Evolutionary conservation across 2,888 invertebrate species (phyloP).

Genomic region (Emesis russula): DNA sequence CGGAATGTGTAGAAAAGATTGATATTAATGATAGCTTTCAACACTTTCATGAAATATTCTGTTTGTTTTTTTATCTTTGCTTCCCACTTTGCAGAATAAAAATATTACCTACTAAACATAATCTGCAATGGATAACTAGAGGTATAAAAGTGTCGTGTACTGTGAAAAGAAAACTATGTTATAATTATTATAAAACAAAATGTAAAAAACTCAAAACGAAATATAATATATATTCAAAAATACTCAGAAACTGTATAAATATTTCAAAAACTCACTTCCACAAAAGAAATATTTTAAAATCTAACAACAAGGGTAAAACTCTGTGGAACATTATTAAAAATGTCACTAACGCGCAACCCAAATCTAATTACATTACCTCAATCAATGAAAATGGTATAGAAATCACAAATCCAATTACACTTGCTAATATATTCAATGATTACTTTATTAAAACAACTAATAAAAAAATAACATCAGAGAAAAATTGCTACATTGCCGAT

Average conservation of each 20-base stretch:
- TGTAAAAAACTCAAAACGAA: background rate
- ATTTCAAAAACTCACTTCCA: background rate
- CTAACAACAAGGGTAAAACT: background rate
- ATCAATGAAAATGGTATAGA: background rate
- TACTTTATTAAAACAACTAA: background rate
- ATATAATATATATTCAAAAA: background rate
- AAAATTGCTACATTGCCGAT: background rate
- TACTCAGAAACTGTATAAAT: background rate
- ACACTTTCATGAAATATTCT: no score
- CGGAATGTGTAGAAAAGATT: background rate
- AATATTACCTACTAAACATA: no score
- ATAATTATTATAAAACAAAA: background rate
- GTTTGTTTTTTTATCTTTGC: no score
- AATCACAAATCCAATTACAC: background rate
- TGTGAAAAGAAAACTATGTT: background rate
- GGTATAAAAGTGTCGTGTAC: background rate
- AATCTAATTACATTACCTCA: background rate
- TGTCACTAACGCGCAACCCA: background rate
- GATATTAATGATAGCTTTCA: no score
- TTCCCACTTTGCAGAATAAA: no score
- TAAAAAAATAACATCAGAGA: background rate
- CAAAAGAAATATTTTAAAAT: background rate
- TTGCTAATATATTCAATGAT: background rate
- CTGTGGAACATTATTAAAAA: background rate
- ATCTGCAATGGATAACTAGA: background rate